Conservation (phyloP, 2,888 invertebrate species). For the Rhopalosiphum nymphaeae region DNA sequence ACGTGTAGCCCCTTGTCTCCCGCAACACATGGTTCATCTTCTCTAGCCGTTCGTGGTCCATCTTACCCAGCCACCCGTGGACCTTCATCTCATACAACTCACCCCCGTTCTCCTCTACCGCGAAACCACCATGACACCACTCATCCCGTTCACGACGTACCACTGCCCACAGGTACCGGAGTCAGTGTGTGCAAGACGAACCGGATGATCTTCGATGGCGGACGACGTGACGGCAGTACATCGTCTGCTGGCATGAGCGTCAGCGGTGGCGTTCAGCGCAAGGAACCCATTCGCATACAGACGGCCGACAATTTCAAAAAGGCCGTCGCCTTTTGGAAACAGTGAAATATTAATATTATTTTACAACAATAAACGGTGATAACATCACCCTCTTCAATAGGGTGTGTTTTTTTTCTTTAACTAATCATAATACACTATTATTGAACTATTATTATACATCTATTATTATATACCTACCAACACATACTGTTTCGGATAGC, state of each 20-base stretch:
- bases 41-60: too few relatives aligned
- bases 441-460: not conserved
- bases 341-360: slow-evolving; percentile 11
- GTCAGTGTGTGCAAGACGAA: slow-evolving; percentile 11
- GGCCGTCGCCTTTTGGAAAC: slow-evolving; percentile 72
- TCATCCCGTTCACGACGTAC: not conserved
- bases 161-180: slow-evolving; percentile 33
- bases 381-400: not conserved
- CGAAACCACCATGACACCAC: not conserved
- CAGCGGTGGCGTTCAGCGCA: not conserved
- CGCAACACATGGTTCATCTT: too few relatives aligned
- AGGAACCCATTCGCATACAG: slow-evolving; percentile 52
- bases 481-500: not conserved
- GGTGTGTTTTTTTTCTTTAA: not conserved
- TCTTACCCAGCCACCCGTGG: not conserved
- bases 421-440: not conserved
- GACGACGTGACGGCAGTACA: not conserved
- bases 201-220: slow-evolving; percentile 35
- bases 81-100: not conserved
- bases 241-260: not conserved
- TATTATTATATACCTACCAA: not conserved
- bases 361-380: not conserved
- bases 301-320: slow-evolving; percentile 70
- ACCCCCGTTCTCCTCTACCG: not conserved
- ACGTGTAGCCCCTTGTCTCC: too few relatives aligned